phyloP scores from a whole-genome alignment of 2,113 vertebrate genomes.

The Cephalopholis sonnerati region DNA sequence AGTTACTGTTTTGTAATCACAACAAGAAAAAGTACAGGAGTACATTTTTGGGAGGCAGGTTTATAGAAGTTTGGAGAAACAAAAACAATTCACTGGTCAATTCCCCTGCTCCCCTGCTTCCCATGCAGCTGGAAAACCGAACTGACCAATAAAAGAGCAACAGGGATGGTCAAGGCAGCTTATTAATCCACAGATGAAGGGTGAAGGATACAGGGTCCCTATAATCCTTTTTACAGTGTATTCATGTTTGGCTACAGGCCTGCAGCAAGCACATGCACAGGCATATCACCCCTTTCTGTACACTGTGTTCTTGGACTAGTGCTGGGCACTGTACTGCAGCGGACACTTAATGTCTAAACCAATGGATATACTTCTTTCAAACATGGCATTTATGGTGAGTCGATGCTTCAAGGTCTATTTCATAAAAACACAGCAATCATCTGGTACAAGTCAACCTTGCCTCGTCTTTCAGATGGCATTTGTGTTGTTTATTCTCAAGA shows the following conservation, averaged over 20 bases:
- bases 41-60: too few relatives aligned
- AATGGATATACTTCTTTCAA: slow-evolving; percentile 9
- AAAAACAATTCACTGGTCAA: neutral
- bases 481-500: slow-evolving; percentile 5
- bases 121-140: slow-evolving; percentile 33
- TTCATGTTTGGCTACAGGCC: slow-evolving; percentile 28
- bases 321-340: neutral
- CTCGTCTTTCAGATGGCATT: neutral
- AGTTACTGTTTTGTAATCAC: too few relatives aligned
- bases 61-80: neutral
- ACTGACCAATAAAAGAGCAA: slow-evolving; percentile 42
- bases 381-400: neutral
- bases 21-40: neutral
- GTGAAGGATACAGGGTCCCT: slow-evolving; percentile 38
- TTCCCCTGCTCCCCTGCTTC: too few relatives aligned
- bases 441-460: neutral
- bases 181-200: slow-evolving; percentile 31
- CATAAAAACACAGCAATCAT: neutral
- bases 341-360: slow-evolving; percentile 2
- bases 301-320: slow-evolving; percentile 11
- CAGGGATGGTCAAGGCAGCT: slow-evolving; percentile 31
- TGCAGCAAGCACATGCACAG: slow-evolving; percentile 13
- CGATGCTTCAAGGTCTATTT: neutral
- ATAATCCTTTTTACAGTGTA: slow-evolving; percentile 37
- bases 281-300: slow-evolving; percentile 22